Conservation (phyloP, 2,113 vertebrate species). For the Cygnus buccinator region DNA sequence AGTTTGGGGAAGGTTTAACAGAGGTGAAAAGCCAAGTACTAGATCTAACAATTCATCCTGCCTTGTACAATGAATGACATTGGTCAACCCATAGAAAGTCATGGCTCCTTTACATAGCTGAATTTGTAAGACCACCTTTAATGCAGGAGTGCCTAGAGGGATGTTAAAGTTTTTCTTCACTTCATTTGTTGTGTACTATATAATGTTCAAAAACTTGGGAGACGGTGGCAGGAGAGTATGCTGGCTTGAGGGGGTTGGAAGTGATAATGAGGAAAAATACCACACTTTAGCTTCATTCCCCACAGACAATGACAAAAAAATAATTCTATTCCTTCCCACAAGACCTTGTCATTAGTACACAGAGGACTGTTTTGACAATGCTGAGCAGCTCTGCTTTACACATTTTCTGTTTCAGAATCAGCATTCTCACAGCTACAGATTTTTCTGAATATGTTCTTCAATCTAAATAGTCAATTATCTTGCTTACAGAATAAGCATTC, state of each 20-base stretch:
- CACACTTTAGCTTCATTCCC: background rate
- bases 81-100: background rate
- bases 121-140: background rate
- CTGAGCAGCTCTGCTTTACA: background rate
- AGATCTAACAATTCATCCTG: background rate
- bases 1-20: background rate
- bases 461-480: slow-evolving; percentile 20
- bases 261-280: slow-evolving; percentile 3
- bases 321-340: background rate
- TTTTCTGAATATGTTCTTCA: slow-evolving; percentile 5
- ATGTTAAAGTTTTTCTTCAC: background rate
- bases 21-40: background rate
- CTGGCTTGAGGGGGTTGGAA: background rate
- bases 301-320: background rate
- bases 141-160: background rate
- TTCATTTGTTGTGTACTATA: background rate
- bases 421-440: background rate
- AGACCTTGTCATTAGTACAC: background rate
- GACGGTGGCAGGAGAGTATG: background rate
- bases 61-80: background rate
- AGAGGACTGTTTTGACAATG: background rate
- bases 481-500: background rate
- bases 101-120: background rate
- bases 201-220: background rate
- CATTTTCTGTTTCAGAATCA: slow-evolving; percentile 6